phyloP scores from a whole-genome alignment of 2,888 invertebrate genomes.

The Standfussiana lucernea region DNA sequence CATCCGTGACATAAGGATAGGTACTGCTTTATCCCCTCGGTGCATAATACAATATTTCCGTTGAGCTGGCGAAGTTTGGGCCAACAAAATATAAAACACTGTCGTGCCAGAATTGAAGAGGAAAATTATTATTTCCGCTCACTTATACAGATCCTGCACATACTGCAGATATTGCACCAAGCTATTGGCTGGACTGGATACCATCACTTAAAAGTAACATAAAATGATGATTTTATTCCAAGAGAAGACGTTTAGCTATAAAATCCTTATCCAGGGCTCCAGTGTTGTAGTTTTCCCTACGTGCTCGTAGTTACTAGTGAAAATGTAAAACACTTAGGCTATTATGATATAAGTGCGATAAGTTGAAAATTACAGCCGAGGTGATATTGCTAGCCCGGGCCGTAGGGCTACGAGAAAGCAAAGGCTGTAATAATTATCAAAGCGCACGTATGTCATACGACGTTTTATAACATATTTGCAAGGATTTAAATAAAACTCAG shows the following conservation, averaged over 20 bases:
- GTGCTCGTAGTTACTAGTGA: not conserved
- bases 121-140: not conserved
- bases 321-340: too few species aligned
- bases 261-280: not conserved
- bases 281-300: not conserved
- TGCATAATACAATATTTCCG: not conserved
- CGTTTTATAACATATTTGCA: too few species aligned
- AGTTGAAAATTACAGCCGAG: too few species aligned
- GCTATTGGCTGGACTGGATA: not conserved
- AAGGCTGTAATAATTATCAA: too few species aligned
- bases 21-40: not conserved
- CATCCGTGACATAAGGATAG: not conserved
- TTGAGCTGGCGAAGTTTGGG: not conserved
- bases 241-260: not conserved
- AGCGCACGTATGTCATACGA: too few species aligned
- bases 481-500: too few species aligned
- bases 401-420: too few species aligned
- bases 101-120: not conserved
- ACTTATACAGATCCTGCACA: not conserved
- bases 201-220: not conserved
- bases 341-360: too few species aligned
- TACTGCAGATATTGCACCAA: too few species aligned
- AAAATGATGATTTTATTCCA: not conserved
- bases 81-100: not conserved
- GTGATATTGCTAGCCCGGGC: too few species aligned